phyloP scores from a whole-genome alignment of 1,140 invertebrate species.

The Rhizoglyphus robini region DNA sequence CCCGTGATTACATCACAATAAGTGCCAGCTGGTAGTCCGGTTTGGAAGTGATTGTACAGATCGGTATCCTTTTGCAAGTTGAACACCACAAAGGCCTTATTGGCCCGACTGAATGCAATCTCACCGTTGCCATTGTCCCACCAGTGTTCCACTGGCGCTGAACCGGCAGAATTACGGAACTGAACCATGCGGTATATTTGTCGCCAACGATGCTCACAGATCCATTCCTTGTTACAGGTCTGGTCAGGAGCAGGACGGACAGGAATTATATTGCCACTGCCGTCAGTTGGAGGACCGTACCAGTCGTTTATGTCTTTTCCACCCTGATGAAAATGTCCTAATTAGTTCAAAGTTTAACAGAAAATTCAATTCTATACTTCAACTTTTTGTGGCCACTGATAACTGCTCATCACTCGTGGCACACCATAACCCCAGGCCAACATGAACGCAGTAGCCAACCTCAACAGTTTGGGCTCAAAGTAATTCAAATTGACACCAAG shows the following conservation, averaged over 20 bases:
- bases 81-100: too few relatives aligned
- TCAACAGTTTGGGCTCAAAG: too few relatives aligned
- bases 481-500: too few relatives aligned
- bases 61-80: constrained; percentile 40
- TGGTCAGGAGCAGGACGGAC: constrained; percentile 49
- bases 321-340: too few relatives aligned
- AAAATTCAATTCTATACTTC: too few relatives aligned
- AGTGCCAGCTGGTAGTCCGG: constrained; percentile 53
- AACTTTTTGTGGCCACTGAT: too few relatives aligned
- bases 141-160: constrained; percentile 30
- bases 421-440: constrained; percentile 59
- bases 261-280: constrained; percentile 46
- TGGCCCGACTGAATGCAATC: constrained; percentile 57
- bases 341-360: too few relatives aligned
- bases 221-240: constrained; percentile 77
- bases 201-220: too few relatives aligned
- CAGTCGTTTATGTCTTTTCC: constrained; percentile 41
- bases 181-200: constrained; percentile 64
- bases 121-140: too few relatives aligned
- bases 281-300: constrained; percentile 34
- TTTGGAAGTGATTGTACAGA: constrained; percentile 35
- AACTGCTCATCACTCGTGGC: too few relatives aligned
- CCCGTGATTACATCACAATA: constrained; percentile 82
- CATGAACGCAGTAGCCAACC: too few relatives aligned
- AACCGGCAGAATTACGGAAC: constrained; percentile 50